Evolutionary conservation across 2,113 vertebrate genomes (phyloP).

Genomic region (Gavia stellata): DNA sequence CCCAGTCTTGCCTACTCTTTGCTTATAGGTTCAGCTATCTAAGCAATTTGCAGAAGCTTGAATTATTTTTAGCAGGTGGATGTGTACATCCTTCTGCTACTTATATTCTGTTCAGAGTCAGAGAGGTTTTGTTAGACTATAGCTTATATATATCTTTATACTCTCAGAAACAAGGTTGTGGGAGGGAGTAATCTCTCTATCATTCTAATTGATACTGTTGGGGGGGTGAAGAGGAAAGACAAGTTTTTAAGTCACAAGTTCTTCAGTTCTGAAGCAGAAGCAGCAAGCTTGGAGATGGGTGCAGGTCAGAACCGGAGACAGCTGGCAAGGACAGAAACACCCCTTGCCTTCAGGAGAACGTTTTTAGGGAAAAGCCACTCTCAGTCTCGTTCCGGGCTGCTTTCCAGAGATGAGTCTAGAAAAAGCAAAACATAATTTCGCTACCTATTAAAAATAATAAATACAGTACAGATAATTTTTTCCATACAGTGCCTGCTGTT

Average conservation of each 20-base stretch:
- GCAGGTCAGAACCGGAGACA: not conserved
- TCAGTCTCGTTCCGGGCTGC: not conserved
- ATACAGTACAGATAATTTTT: not conserved
- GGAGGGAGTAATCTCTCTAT: not conserved
- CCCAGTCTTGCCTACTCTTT: not conserved
- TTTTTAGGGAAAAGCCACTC: not conserved
- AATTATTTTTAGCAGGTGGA: not conserved
- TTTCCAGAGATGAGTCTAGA: not conserved
- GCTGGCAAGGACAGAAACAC: not conserved
- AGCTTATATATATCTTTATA: not conserved
- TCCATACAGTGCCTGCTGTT: not conserved
- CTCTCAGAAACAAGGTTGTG: not conserved
- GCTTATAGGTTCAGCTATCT: not conserved
- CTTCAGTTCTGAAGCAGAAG: not conserved
- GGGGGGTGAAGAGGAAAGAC: not conserved
- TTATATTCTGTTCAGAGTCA: not conserved
- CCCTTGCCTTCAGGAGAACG: not conserved
- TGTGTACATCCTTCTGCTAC: not conserved
- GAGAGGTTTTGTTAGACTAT: not conserved
- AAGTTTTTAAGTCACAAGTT: not conserved
- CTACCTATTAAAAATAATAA: not conserved
- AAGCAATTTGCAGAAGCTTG: not conserved
- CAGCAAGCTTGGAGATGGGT: not conserved
- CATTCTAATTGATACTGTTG: not conserved
- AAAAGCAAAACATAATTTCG: not conserved